A percentile compares a stretch with the other conserved stretches of the same genome.
phyloP scores from a whole-genome alignment of 2,888 invertebrate genomes.

The Apoderus coryli region DNA sequence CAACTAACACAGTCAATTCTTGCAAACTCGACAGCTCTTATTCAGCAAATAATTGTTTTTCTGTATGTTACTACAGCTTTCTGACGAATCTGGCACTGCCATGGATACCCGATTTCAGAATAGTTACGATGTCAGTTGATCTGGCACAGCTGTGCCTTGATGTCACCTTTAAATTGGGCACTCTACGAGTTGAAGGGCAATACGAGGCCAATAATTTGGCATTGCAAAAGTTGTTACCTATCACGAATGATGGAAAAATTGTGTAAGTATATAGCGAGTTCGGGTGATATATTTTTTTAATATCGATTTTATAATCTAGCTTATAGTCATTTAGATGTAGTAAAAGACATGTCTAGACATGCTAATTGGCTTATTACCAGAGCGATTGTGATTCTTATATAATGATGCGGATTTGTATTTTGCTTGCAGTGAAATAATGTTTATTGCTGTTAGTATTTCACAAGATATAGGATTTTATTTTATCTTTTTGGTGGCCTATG shows the following conservation, averaged over 20 bases:
- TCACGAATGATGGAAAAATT: constrained; percentile 27
- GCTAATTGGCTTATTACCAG: no score
- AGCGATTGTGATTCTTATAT: no score
- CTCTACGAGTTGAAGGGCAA: constrained; percentile 26
- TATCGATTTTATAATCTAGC: no score
- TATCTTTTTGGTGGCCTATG: no score
- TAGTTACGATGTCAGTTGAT: constrained; percentile 25
- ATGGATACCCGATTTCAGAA: constrained; percentile 28
- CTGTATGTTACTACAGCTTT: constrained; percentile 15
- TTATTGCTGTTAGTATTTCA: no score
- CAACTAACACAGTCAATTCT: no score
- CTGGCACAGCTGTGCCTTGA: constrained; percentile 25
- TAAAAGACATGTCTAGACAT: no score
- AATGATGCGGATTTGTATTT: no score
- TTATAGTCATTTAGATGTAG: no score
- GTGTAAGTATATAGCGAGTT: constrained; percentile 22
- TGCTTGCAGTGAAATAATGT: no score
- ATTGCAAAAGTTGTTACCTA: constrained; percentile 27
- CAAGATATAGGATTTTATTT: no score
- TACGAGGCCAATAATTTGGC: constrained; percentile 27
- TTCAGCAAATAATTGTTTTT: constrained; percentile 1
- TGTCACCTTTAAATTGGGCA: constrained; percentile 26
- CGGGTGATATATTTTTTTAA: no score
- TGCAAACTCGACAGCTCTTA: neutral
- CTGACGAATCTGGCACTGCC: constrained; percentile 25